These are phyloP conservation scores for Leptocoma aspasia DNA, from an alignment of 2,113 vertebrate species.

Conservation along the genomic window DNA sequence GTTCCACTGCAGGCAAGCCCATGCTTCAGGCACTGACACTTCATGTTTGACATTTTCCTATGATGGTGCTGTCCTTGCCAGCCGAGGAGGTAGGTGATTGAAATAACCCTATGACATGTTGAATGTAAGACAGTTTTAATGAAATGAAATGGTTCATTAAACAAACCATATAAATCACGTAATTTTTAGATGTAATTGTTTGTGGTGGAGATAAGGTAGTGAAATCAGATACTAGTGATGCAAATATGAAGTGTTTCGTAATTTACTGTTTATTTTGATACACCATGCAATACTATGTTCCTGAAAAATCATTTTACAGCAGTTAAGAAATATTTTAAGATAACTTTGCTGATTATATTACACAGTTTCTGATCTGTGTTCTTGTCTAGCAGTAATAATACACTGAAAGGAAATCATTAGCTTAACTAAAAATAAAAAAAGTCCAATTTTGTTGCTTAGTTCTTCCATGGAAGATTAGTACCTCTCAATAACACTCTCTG, in stretches of 20 bases:
- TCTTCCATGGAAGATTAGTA: not conserved
- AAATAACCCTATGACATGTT: not conserved
- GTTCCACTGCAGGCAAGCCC: constrained; percentile 93
- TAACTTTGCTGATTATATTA: not conserved
- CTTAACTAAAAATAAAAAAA: not conserved
- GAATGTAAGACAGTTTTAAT: not conserved
- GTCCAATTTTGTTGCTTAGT: not conserved
- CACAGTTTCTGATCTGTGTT: not conserved
- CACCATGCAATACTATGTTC: not conserved
- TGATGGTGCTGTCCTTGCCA: constrained; percentile 86
- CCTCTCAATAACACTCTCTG: not conserved
- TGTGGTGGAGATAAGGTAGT: not conserved
- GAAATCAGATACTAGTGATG: not conserved
- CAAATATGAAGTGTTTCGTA: not conserved
- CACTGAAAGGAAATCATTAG: not conserved
- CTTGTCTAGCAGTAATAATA: not conserved
- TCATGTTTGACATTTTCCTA: constrained; percentile 92
- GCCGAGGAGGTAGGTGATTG: constrained; percentile 86
- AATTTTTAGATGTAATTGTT: not conserved
- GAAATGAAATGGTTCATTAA: not conserved
- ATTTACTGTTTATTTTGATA: not conserved
- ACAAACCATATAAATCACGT: not conserved
- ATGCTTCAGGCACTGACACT: constrained; percentile 85
- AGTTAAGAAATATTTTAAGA: not conserved
- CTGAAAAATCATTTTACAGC: not conserved